Percentiles rank a stretch among this genome's conserved stretches.
phyloP scores from a whole-genome alignment of 2,797 vertebrate genomes.

The Microcaecilia unicolor region DNA sequence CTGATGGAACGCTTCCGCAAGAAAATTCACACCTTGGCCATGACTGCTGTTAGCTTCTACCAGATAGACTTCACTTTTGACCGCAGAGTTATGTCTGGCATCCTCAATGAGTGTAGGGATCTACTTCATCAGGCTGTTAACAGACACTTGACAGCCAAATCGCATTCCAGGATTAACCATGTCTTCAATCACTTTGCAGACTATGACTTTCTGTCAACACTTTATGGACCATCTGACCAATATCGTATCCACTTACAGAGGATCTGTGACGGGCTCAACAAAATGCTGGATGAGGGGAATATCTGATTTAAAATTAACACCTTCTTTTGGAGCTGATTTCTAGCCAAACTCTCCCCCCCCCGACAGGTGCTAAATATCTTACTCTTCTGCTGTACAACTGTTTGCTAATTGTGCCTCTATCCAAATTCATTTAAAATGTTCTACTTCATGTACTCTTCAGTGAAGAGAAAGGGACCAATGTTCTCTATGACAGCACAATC shows the following conservation, averaged over 20 bases:
- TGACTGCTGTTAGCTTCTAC: conserved; percentile 89
- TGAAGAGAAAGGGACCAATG: no score
- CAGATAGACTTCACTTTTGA: conserved; percentile 97
- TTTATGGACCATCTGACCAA: conserved; percentile 76
- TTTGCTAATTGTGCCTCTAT: no score
- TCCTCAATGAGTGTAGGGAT: conserved; percentile 80
- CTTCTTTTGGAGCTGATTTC: accelerated
- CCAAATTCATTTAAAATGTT: no score
- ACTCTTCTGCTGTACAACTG: not conserved
- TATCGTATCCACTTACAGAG: conserved; percentile 70
- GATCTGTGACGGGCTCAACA: conserved; percentile 83
- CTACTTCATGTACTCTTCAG: no score
- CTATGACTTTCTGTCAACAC: conserved; percentile 78
- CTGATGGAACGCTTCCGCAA: conserved; percentile 77
- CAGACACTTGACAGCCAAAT: conserved; percentile 83
- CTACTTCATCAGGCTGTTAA: conserved; percentile 84
- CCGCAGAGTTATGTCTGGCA: conserved; percentile 77
- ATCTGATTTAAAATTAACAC: no score
- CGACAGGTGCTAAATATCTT: not conserved
- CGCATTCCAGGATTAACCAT: conserved; percentile 82
- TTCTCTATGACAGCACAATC: no score
- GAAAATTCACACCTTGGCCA: conserved; percentile 82
- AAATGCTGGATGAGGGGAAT: conserved; percentile 84
- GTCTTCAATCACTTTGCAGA: conserved; percentile 89
- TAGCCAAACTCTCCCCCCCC: accelerated